phyloP scores from a whole-genome alignment of 2,113 vertebrate genomes.

The Steatornis caripensis region DNA sequence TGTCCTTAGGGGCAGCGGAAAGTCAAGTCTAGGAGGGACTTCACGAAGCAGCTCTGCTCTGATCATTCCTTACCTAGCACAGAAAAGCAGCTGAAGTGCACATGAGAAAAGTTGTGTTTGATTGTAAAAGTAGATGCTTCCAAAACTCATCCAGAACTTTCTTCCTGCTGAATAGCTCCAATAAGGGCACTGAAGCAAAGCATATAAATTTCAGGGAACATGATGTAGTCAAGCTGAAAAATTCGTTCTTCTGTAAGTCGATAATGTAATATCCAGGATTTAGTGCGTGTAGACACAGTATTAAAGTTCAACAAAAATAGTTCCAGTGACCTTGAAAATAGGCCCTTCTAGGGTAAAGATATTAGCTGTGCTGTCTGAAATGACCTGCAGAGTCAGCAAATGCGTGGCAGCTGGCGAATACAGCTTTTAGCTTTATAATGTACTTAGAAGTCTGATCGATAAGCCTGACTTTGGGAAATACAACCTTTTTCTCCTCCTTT shows the following conservation, averaged over 20 bases:
- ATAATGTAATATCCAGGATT: conserved; percentile 55
- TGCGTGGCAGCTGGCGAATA: conserved; percentile 22
- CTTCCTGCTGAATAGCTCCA: conserved; percentile 1
- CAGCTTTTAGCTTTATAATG: conserved; percentile 55
- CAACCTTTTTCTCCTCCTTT: conserved; percentile 5
- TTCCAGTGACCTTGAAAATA: conserved; percentile 59
- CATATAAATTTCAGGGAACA: conserved; percentile 19
- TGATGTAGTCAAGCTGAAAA: conserved; percentile 42
- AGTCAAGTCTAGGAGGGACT: neutral
- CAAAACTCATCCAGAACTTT: conserved; percentile 20
- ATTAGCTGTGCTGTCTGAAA: conserved; percentile 1
- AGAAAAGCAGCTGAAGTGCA: neutral
- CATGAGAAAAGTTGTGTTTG: neutral
- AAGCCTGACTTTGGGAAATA: conserved; percentile 65
- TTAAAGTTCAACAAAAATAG: conserved; percentile 52
- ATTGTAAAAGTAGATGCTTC: neutral
- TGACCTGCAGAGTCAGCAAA: conserved; percentile 55
- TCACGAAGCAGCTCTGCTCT: neutral
- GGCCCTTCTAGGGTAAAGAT: conserved; percentile 7
- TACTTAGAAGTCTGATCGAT: conserved; percentile 63
- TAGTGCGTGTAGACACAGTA: conserved; percentile 16
- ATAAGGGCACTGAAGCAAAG: conserved; percentile 3
- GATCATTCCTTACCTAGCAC: neutral
- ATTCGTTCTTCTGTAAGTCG: conserved; percentile 50
- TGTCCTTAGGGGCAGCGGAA: neutral